Percentiles rank a stretch among this genome's conserved stretches.
phyloP scores from a whole-genome alignment of 2,797 vertebrate genomes.

The Cetoscarus ocellatus region DNA sequence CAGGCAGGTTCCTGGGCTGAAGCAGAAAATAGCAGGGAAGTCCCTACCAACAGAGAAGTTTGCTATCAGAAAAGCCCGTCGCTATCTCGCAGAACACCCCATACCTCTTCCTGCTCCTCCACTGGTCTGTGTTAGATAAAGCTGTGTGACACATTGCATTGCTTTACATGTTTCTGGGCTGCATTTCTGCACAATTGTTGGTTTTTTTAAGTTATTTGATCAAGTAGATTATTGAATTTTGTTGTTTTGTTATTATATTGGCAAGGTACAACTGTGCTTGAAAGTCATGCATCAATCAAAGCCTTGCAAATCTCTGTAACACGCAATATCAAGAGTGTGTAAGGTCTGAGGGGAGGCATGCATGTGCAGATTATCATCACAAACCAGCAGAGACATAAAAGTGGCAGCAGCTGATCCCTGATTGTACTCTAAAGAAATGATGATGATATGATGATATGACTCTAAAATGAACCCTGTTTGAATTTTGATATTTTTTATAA shows the following conservation, averaged over 20 bases:
- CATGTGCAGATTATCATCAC: no score
- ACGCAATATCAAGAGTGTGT: no score
- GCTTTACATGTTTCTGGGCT: not conserved
- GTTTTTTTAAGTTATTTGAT: not conserved
- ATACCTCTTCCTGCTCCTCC: slow-evolving; percentile 91
- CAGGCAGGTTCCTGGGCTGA: slow-evolving; percentile 93
- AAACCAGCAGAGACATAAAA: no score
- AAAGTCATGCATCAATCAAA: not conserved
- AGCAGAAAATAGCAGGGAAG: slow-evolving; percentile 98
- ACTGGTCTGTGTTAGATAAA: slow-evolving; percentile 85
- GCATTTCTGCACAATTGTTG: not conserved
- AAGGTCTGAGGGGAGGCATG: no score
- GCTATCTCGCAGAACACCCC: slow-evolving; percentile 90
- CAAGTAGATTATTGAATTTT: not conserved
- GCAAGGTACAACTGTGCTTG: no score
- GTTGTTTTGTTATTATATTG: not conserved
- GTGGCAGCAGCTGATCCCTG: no score
- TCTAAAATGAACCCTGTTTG: no score
- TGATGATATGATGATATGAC: no score
- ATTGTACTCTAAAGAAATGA: no score
- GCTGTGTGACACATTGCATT: not conserved
- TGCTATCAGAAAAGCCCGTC: slow-evolving; percentile 95
- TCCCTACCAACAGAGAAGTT: slow-evolving; percentile 98
- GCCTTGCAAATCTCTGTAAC: no score
- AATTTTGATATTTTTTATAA: no score